A percentile compares a stretch with the other conserved stretches of the same genome.
Evolutionary conservation across 2,113 vertebrate genomes (phyloP).

Genomic region (Bufo gargarizans): DNA sequence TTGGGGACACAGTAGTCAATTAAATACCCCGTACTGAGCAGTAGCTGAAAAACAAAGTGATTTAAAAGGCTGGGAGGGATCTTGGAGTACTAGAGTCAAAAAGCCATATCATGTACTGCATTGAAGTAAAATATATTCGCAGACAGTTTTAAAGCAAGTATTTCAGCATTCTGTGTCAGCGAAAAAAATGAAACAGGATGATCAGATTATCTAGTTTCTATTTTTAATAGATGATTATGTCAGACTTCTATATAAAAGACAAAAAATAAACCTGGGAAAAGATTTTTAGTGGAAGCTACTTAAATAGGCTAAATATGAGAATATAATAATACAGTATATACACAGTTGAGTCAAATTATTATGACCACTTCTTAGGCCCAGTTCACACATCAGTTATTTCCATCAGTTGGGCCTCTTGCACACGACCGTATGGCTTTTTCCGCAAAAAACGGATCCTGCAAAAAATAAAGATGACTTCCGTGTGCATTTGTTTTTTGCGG

Average conservation of each 20-base stretch:
- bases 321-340: too few relatives aligned
- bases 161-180: constrained; percentile 27
- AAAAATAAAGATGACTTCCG: too few relatives aligned
- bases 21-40: constrained; percentile 43
- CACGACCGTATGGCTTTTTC: too few relatives aligned
- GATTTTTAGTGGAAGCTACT: not conserved
- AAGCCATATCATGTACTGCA: constrained; percentile 41
- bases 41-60: constrained; percentile 44
- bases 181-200: constrained; percentile 34
- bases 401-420: too few relatives aligned
- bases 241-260: not conserved
- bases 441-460: too few relatives aligned
- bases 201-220: constrained; percentile 26
- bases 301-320: not conserved
- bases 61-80: constrained; percentile 25
- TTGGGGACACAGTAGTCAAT: constrained; percentile 35
- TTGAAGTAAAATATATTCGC: constrained; percentile 43
- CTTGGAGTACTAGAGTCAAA: constrained; percentile 41
- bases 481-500: too few relatives aligned
- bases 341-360: too few relatives aligned
- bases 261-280: not conserved
- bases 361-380: too few relatives aligned
- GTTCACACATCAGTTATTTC: too few relatives aligned
- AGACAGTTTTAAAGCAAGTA: constrained; percentile 27
- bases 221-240: constrained; percentile 38